phyloP scores from a whole-genome alignment of 2,113 vertebrate species.

The Phyllostomus discolor region DNA sequence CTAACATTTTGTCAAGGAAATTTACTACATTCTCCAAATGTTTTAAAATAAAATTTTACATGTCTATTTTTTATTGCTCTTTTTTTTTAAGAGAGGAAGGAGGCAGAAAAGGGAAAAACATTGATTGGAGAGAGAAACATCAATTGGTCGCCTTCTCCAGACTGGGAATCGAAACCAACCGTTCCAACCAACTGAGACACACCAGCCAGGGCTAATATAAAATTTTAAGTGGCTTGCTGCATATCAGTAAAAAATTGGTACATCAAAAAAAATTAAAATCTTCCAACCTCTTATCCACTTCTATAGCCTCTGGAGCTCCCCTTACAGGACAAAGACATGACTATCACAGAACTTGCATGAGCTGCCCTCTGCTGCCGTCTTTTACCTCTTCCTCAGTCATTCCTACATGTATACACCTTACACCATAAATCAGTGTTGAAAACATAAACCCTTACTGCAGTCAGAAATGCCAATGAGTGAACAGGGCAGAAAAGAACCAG shows the following conservation, averaged over 20 bases:
- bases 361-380: background rate
- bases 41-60: background rate
- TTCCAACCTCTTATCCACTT: background rate
- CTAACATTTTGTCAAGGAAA: background rate
- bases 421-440: background rate
- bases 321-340: background rate
- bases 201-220: background rate
- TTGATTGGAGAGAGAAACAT: background rate
- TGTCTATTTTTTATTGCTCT: too few species aligned
- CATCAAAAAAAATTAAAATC: background rate
- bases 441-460: background rate
- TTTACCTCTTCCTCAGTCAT: background rate
- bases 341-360: background rate
- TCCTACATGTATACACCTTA: background rate
- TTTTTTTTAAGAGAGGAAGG: background rate
- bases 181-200: background rate
- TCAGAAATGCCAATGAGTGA: background rate
- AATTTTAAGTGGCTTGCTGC: background rate
- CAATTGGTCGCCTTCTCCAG: background rate
- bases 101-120: background rate
- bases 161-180: too few species aligned
- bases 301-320: background rate
- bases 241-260: background rate
- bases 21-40: background rate
- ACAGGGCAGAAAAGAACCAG: background rate